These are phyloP conservation scores for Pipistrellus nathusii DNA, from an alignment of 2,797 vertebrate species.

Conservation along the genomic window DNA sequence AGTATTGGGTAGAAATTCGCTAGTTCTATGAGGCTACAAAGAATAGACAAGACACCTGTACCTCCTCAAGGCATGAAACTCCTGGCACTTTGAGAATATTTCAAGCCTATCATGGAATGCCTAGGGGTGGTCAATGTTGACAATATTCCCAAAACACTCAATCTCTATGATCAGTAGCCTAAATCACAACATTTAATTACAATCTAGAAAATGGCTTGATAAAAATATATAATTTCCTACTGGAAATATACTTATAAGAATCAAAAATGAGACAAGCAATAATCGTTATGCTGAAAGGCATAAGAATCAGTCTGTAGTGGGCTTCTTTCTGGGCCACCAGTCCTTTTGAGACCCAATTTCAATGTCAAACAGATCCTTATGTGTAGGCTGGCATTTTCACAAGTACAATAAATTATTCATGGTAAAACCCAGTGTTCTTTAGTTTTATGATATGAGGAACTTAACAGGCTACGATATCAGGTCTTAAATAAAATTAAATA, in stretches of 20 bases:
- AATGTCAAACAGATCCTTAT: too few species aligned
- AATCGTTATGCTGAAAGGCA: too few species aligned
- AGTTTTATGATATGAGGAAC: constrained; percentile 73
- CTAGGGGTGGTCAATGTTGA: not conserved
- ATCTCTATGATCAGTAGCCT: not conserved
- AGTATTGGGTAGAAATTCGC: not conserved
- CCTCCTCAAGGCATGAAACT: not conserved
- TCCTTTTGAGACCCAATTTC: too few species aligned
- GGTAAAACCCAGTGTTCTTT: constrained; percentile 74
- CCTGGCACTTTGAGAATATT: not conserved
- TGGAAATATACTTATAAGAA: too few species aligned
- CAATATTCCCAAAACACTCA: not conserved
- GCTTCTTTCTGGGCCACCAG: too few species aligned
- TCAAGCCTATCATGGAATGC: not conserved
- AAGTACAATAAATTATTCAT: constrained; percentile 76
- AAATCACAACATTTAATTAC: not conserved
- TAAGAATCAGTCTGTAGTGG: too few species aligned
- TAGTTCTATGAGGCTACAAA: not conserved
- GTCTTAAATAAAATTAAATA: constrained; percentile 83
- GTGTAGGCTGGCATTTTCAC: constrained; percentile 38
- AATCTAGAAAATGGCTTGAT: not conserved
- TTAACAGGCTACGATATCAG: constrained; percentile 75
- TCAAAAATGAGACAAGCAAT: too few species aligned
- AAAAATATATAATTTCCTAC: not conserved
- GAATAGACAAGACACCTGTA: not conserved